Base-by-base conservation (phyloP, 2,888 invertebrate genomes). In the Lutraria lutraria region DNA sequence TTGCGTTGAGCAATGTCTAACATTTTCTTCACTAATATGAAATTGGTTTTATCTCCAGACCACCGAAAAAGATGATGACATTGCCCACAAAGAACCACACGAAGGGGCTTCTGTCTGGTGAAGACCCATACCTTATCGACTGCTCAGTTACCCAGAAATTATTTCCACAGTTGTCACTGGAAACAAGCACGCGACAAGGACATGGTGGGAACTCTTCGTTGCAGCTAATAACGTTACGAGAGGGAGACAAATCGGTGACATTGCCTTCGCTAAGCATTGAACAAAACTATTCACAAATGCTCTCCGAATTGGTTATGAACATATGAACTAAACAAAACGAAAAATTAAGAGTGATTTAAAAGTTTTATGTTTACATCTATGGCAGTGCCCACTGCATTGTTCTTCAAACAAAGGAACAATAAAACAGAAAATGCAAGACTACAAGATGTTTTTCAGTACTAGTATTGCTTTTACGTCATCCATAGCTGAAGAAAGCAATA, bases 271-370 rank as follows among this genome's bases (percentile, higher is more conserved):
- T 97, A 52, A 96, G 96, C 91, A 95, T 96, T n/a, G 97, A 97
- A 88, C 97, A 97, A 92, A 97, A 97, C 94, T 97, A 97, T 93
- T 96, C 97, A 52, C 97, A 97, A 93, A 96, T 97, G 94, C 95
- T 97, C 53, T 97, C 97, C 0, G 97, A 97, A 91, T 95, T 97
- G 3, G 97, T 97, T 81, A 96, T 97, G 91, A 96, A 97, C 89
- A 91, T 91, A 43, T 91, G 85, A 91, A 31, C 63, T 25, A 12
- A 25, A 13, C 12, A 25, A n/a, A 68, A 25, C 2, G n/a, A n/a
- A 68, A 4, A n/a, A 12, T 68, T n/a, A n/a, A 68, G n/a, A 25
- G 63, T 68, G 8, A n/a, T 68, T 12, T 12, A 25, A 25, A n/a
- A 68, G 25, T 25, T 25, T 68, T 1, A n/a, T 25, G 25, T n/a